These are phyloP conservation scores for Oreochromis niloticus DNA, from an alignment of 2,113 vertebrate species.

Conservation along the genomic window DNA sequence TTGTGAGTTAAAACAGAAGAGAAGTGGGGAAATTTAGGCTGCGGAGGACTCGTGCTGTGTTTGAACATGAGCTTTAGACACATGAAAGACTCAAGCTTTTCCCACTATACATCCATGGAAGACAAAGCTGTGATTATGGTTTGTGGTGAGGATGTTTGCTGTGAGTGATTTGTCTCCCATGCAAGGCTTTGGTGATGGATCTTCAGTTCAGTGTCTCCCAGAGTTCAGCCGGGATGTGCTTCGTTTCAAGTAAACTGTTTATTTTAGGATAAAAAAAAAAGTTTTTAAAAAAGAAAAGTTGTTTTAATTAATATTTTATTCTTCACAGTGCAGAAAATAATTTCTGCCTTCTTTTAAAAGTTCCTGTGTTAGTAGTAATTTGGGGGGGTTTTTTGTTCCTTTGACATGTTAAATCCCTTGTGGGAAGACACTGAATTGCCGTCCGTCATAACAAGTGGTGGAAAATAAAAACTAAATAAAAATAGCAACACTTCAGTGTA, in stretches of 20 bases:
- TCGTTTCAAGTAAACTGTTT: neutral
- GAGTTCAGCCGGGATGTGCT: neutral
- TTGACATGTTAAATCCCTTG: neutral
- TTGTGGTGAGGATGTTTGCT: conserved; percentile 49
- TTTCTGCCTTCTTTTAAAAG: neutral
- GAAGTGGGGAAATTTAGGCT: neutral
- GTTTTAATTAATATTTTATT: neutral
- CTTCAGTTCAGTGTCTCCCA: neutral
- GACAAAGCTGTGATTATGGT: conserved; percentile 59
- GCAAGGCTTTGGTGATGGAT: conserved; percentile 22
- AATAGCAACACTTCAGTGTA: neutral
- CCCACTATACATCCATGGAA: conserved; percentile 47
- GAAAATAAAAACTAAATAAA: neutral
- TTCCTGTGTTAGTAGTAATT: neutral
- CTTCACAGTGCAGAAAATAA: neutral
- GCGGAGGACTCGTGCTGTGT: conserved; percentile 24
- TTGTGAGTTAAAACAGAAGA: neutral
- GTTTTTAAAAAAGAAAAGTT: neutral
- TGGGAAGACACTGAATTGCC: neutral
- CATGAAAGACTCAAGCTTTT: conserved; percentile 41
- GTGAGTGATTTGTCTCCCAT: conserved; percentile 48
- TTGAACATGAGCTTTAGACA: conserved; percentile 35
- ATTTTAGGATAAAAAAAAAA: neutral
- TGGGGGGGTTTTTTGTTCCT: rapidly evolving
- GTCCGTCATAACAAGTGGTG: neutral